A percentile compares a stretch with the other conserved stretches of the same genome.
Conservation (phyloP, 2,797 vertebrate species). For the Cygnus olor region DNA sequence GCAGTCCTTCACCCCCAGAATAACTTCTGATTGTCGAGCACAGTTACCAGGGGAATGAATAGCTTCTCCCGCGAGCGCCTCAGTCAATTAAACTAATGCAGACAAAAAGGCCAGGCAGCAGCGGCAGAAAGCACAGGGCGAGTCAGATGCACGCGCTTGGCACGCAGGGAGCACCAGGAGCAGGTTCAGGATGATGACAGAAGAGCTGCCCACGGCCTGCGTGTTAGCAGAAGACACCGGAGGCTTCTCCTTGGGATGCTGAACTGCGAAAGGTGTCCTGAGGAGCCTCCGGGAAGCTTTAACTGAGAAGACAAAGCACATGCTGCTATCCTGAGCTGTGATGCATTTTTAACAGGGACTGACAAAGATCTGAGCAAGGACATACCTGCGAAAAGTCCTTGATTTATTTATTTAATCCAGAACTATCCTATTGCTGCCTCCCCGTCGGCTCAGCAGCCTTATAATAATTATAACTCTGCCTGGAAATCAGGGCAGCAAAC, state of each 20-base stretch:
- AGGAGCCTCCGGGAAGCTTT: neutral
- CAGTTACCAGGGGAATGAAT: slow-evolving; percentile 14
- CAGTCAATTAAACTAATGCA: slow-evolving; percentile 32
- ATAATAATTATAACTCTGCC: neutral
- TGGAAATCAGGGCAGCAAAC: neutral
- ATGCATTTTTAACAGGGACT: neutral
- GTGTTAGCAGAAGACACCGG: neutral
- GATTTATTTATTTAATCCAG: neutral
- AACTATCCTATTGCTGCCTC: neutral
- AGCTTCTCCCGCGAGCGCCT: neutral
- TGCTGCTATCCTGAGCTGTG: accelerated
- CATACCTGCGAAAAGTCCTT: neutral
- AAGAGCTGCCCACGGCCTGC: neutral
- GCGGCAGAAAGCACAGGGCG: accelerated
- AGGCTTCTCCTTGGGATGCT: neutral
- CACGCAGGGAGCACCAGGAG: accelerated
- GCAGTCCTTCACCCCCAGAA: neutral
- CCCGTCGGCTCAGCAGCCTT: neutral
- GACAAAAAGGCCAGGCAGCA: slow-evolving; percentile 7
- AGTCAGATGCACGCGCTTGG: neutral
- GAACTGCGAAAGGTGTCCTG: neutral
- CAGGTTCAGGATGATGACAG: neutral
- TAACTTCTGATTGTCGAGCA: slow-evolving; percentile 16
- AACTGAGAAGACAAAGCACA: neutral
- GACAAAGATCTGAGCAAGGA: neutral